phyloP scores from a whole-genome alignment of 2,797 vertebrate genomes.

The Intellagama lesueurii region DNA sequence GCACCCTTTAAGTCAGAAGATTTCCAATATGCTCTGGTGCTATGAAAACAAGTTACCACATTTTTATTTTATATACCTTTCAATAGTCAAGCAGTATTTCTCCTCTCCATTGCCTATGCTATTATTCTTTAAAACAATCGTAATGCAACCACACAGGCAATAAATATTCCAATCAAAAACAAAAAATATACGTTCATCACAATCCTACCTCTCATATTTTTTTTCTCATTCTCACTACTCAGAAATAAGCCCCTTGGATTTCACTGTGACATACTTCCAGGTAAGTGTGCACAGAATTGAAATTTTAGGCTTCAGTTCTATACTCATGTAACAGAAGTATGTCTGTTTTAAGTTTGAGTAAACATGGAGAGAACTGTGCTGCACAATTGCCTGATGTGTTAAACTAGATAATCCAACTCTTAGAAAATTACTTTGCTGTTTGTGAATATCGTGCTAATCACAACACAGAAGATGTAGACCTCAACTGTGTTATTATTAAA shows the following conservation, averaged over 20 bases:
- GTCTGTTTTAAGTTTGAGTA: background rate
- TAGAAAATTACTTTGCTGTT: slow-evolving; percentile 4
- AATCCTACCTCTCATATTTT: background rate
- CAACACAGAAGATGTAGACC: background rate
- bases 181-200: background rate
- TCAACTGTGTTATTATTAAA: slow-evolving; percentile 17
- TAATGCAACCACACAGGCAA: slow-evolving; percentile 22
- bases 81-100: slow-evolving; percentile 7
- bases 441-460: slow-evolving; percentile 16
- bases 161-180: slow-evolving; percentile 4
- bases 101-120: background rate
- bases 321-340: background rate
- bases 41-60: background rate
- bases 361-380: background rate
- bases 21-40: background rate
- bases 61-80: slow-evolving; percentile 17
- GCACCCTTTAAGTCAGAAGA: background rate
- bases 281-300: background rate
- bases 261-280: background rate
- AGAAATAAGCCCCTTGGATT: background rate
- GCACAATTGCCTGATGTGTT: slow-evolving; percentile 1
- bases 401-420: background rate
- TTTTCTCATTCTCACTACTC: background rate
- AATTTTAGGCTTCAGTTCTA: background rate
- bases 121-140: slow-evolving; percentile 39